Evolutionary conservation across 2,797 vertebrate species (phyloP), one percentile per base, ranked within the genome.

Genomic region (Lindbergichthys nudifrons): DNA sequence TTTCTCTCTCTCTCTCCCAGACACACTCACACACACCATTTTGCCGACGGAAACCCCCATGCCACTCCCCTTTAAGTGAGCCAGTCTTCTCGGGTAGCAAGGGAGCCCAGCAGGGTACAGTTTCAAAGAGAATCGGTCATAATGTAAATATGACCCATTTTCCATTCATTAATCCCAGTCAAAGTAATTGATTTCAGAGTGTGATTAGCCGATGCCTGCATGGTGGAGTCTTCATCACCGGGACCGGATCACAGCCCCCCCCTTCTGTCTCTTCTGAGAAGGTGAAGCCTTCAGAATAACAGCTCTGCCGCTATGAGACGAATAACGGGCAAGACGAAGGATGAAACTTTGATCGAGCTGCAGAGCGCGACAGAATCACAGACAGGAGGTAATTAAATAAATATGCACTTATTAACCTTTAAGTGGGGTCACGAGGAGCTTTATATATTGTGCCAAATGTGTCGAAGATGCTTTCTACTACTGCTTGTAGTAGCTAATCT

Each of bases 321-420:
- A 80, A 91, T 95, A 91, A 94, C 94, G 72, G 94, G 92, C 9
- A 95, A 89, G 60, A 65, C 77, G 62, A 90, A 89, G 82, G 94
- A 95, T 80, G 94, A 94, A 87, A 95, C 94, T 88, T 88, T 95
- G 62, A 94, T 95, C 84, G 95, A 95, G 88, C 92, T 95, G 83
- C 89, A 90, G 68, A 90, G 65, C 89, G 68, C 83, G 12, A 46
- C 79, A 14, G 93, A 94, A 3, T 80, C 84, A 15, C 93, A 92
- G 68, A 75, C 65, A 0, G 85, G 69, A 93, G 95, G 94, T 95
- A 92, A 82, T 30, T 10, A 3, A 32, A 19, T 3, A 30, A 13
- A 61, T 0, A 36, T 1, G 6, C n/a, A 1, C 5, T 47, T 21
- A 15, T 21, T 45, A 15, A 32, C 12, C 15, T 41, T 3, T 8